Conservation (phyloP, 2,888 invertebrate genomes). For the Pollenia labialis region DNA sequence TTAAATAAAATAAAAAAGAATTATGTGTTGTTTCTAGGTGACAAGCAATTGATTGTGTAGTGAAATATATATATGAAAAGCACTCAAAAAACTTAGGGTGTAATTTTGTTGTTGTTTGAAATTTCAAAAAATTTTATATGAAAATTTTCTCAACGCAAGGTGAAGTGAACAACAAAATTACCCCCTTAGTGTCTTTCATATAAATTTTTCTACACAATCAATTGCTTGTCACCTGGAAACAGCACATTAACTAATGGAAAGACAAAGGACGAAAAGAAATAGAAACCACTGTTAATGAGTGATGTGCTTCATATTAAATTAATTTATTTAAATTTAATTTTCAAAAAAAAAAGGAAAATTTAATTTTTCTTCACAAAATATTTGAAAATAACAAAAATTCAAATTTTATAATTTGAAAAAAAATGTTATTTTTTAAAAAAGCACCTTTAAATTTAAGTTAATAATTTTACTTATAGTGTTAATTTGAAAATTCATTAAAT, state of each 20-base stretch:
- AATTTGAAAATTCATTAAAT: background rate
- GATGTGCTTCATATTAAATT: conserved; percentile 28
- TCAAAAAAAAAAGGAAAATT: conserved; percentile 27
- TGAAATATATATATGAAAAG: no score
- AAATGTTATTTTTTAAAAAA: conserved; percentile 10
- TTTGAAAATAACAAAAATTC: background rate
- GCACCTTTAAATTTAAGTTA: conserved; percentile 4
- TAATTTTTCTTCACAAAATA: conserved; percentile 38
- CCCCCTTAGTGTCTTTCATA: no score
- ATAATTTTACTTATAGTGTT: background rate
- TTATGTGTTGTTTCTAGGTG: no score
- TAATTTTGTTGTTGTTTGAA: no score
- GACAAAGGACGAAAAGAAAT: background rate
- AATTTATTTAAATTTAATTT: conserved; percentile 8
- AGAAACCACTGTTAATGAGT: conserved; percentile 33
- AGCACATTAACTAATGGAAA: background rate
- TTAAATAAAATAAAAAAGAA: background rate
- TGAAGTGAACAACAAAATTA: no score
- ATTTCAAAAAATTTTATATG: no score
- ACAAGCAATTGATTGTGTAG: no score
- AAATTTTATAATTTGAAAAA: conserved; percentile 16
- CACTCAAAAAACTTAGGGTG: no score
- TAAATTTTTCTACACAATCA: no score
- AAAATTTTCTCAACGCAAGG: no score
- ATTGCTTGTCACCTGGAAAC: no score